Evolutionary conservation across 2,797 vertebrate genomes (phyloP).

Genomic region (Ceyx erithaca): DNA sequence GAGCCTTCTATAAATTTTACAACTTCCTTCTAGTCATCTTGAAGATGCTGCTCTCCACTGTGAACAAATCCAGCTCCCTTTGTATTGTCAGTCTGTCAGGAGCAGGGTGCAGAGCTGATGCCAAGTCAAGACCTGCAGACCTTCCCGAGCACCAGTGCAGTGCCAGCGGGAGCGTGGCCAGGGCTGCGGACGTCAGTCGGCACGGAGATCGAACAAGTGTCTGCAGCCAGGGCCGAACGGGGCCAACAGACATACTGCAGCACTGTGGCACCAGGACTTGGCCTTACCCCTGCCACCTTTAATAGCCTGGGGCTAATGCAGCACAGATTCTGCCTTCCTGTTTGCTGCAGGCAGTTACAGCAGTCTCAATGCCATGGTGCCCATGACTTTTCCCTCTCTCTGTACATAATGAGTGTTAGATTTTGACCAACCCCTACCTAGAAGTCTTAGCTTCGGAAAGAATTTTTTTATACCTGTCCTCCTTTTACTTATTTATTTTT

Average conservation of each 20-base stretch:
- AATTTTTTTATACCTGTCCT: neutral
- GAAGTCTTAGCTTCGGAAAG: neutral
- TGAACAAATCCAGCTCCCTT: neutral
- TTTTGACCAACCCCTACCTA: neutral
- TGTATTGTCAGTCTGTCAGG: neutral
- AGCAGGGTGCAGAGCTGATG: neutral
- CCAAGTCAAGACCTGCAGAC: neutral
- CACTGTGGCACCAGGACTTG: neutral
- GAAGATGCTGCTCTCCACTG: neutral
- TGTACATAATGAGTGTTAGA: neutral
- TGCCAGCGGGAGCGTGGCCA: neutral
- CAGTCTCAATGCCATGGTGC: accelerated
- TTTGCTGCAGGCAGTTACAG: neutral
- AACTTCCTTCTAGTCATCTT: neutral
- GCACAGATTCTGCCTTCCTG: neutral
- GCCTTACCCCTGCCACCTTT: neutral
- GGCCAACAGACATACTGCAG: neutral
- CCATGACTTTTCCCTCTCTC: neutral
- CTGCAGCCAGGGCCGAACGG: neutral
- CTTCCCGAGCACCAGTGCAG: neutral
- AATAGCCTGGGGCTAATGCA: neutral
- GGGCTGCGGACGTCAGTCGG: neutral
- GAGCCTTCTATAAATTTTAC: constrained; percentile 3
- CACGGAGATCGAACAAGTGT: neutral
- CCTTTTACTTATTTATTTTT: neutral